These are phyloP conservation scores for Steromphala cineraria DNA, from an alignment of 2,888 invertebrate genomes.

Conservation along the genomic window DNA sequence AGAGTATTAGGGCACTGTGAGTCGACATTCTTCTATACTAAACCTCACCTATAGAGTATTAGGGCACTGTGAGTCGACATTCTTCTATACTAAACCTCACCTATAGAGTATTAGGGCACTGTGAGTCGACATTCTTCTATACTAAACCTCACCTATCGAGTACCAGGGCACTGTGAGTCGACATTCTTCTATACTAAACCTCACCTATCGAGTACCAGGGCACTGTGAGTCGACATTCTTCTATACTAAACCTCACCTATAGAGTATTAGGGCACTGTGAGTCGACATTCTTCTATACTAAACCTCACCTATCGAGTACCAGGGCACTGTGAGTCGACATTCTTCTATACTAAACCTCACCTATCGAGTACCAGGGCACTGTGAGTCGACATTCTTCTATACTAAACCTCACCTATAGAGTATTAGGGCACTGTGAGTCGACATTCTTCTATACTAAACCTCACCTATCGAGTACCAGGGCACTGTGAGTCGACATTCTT, in stretches of 20 bases:
- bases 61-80: slow-evolving; percentile 2
- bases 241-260: not conserved
- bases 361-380: not conserved
- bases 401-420: not conserved
- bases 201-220: not conserved
- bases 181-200: slow-evolving; percentile 13
- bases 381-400: slow-evolving; percentile 12
- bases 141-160: not conserved
- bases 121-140: slow-evolving; percentile 12
- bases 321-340: slow-evolving; percentile 2
- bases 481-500: slow-evolving; percentile 12
- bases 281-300: slow-evolving; percentile 7
- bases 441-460: slow-evolving; percentile 13
- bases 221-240: slow-evolving; percentile 12
- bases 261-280: not conserved
- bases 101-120: not conserved
- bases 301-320: not conserved
- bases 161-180: slow-evolving; percentile 1
- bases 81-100: not conserved
- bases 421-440: slow-evolving; percentile 2
- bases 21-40: slow-evolving; percentile 7
- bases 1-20: not conserved
- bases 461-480: not conserved
- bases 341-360: not conserved
- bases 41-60: not conserved